phyloP scores from a whole-genome alignment of 2,888 invertebrate genomes.

The Tiliacea citrago region DNA sequence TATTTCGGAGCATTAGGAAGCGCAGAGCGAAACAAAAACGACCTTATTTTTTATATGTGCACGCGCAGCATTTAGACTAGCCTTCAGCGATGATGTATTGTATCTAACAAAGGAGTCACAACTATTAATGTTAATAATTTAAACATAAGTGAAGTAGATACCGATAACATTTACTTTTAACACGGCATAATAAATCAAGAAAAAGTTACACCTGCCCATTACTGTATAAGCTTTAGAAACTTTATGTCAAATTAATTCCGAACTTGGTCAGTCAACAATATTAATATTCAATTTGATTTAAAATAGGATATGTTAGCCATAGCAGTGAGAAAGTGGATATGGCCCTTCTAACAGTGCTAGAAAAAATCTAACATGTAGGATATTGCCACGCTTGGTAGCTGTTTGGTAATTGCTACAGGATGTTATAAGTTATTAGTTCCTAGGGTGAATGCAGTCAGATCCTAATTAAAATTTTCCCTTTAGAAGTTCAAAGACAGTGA shows the following conservation, averaged over 20 bases:
- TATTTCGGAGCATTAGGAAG: constrained; percentile 40
- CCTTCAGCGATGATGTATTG: constrained; percentile 43
- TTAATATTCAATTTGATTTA: constrained; percentile 51
- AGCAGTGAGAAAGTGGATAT: constrained; percentile 22
- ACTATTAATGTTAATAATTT: not conserved
- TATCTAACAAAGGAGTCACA: constrained; percentile 45
- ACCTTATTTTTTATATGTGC: constrained; percentile 58
- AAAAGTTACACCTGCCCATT: constrained; percentile 24
- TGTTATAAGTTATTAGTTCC: constrained; percentile 36
- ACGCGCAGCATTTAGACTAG: constrained; percentile 38
- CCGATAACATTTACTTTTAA: not conserved
- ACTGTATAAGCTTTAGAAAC: constrained; percentile 43
- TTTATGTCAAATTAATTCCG: constrained; percentile 24
- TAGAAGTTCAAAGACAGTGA: not conserved
- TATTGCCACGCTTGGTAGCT: constrained; percentile 25
- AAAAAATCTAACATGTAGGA: constrained; percentile 41
- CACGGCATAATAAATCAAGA: constrained; percentile 35
- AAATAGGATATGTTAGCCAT: constrained; percentile 45
- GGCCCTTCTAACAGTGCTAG: constrained; percentile 11
- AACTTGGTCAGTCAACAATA: constrained; percentile 40
- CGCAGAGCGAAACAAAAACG: constrained; percentile 55
- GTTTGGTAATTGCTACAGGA: constrained; percentile 32
- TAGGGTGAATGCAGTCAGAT: constrained; percentile 17
- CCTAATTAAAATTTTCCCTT: constrained; percentile 23
- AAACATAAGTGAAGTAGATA: not conserved